Base-by-base conservation (phyloP, 2,888 invertebrate species). In the Thymelicus sylvestris region DNA sequence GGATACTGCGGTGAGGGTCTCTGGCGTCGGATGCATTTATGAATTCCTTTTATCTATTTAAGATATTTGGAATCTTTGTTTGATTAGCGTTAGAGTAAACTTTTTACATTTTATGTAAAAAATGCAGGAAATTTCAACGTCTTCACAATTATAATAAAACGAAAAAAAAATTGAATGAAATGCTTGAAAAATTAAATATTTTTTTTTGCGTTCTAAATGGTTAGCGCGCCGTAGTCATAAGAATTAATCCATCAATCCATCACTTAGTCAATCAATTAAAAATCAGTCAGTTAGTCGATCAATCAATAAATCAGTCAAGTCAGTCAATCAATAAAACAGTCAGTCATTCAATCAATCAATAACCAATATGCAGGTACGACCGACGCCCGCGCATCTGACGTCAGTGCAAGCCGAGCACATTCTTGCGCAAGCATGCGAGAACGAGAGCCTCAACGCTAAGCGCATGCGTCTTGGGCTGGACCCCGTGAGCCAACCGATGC, bases 401-500 rank as follows among this genome's bases (percentile, higher is more conserved):
- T 98, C 98, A 78, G 98, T 98, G 78, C 98, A 98, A 91, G 99
- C 99, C 66, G 99, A 99, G 89, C 98, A 98, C 91, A 98, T 99
- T 86, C 94, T 99, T 86, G 98, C 98, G 77, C 97, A 97, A 86
- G 99, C 99, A 74, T 99, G 99, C 91, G 98, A 99, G 94, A 99
- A 99, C 89, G 99, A 99, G 94, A 98, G 98, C 92, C 97, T 98
- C 92, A 99, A 99, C 92, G 99, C 98, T 74, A 99, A 98, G 94
- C 96, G 98, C 85, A 99, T 99, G 98, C 96, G 98, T 77, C 95
- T 98, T 85, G 99, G 99, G 64, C 95, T 99, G 80, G 98, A 99
- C 87, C 99, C 99, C 59, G 97, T 98, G 81, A 97, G 97, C 86
- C 98, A 98, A 92, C 97, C 98, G 66, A 96, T 97, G 95, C 97